Conservation (phyloP, 2,888 invertebrate species). For the Nycteola revayana region DNA sequence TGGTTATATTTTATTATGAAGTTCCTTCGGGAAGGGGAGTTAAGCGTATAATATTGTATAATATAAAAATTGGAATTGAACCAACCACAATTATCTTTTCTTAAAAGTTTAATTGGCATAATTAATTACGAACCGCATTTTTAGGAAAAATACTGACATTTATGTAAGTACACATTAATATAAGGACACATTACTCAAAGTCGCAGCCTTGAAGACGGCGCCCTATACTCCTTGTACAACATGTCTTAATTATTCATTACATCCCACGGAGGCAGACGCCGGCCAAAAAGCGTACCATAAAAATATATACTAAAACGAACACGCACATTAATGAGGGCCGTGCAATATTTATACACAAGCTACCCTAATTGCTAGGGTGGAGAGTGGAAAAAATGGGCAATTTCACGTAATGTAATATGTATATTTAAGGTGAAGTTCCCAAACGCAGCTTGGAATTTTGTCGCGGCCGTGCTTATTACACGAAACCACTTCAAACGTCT, state of each 20-base stretch:
- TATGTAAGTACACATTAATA: no score
- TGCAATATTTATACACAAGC: slow-evolving; percentile 82
- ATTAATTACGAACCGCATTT: no score
- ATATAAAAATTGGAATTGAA: no score
- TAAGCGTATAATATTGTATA: no score
- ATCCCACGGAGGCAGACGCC: slow-evolving; percentile 62
- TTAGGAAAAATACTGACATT: neutral
- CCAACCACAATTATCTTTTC: no score
- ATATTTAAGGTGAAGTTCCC: slow-evolving; percentile 78
- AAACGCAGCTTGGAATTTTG: slow-evolving; percentile 67
- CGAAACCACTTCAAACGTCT: slow-evolving; percentile 75
- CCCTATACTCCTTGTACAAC: slow-evolving; percentile 55
- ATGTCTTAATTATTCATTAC: slow-evolving; percentile 79
- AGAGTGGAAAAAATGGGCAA: slow-evolving; percentile 83
- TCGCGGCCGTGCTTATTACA: slow-evolving; percentile 75
- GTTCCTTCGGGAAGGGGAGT: no score
- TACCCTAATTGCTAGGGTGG: slow-evolving; percentile 82
- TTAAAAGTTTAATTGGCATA: no score
- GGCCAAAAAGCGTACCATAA: slow-evolving; percentile 66
- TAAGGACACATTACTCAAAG: slow-evolving; percentile 27
- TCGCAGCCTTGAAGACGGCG: slow-evolving; percentile 39
- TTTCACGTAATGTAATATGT: slow-evolving; percentile 82
- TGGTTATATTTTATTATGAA: no score
- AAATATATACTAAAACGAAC: slow-evolving; percentile 78
- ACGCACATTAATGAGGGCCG: slow-evolving; percentile 79